A percentile compares a stretch with the other conserved stretches of the same genome.
These are phyloP conservation scores for Coregonus ussuriensis DNA, from an alignment of 2,797 vertebrate genomes.

Conservation along the genomic window DNA sequence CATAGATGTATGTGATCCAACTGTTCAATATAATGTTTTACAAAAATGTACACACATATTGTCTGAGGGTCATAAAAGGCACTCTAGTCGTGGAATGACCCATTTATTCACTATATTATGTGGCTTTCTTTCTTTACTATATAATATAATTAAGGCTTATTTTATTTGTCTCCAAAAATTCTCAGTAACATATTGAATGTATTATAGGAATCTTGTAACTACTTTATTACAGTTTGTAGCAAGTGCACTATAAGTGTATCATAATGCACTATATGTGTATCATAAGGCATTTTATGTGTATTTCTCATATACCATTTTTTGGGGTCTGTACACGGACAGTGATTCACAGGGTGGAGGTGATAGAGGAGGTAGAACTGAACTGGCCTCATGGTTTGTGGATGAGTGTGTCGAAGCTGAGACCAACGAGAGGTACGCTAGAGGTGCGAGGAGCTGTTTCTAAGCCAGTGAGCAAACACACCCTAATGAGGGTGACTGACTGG, in stretches of 20 bases:
- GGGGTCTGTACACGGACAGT: background rate
- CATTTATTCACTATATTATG: background rate
- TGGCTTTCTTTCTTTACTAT: background rate
- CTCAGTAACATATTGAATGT: too few species aligned
- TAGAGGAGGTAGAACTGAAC: background rate
- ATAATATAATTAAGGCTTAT: background rate
- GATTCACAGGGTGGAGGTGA: slow-evolving; percentile 3
- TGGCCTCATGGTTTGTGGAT: background rate
- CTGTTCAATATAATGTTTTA: background rate
- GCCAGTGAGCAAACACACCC: background rate
- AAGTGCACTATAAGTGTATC: too few species aligned
- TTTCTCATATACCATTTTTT: background rate
- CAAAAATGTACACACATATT: background rate
- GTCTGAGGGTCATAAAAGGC: background rate
- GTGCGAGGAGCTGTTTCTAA: background rate
- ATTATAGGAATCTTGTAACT: too few species aligned
- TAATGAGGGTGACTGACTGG: background rate
- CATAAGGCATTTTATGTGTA: too few species aligned
- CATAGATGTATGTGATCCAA: background rate
- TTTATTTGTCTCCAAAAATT: background rate
- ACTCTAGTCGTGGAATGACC: background rate
- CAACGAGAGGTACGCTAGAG: background rate
- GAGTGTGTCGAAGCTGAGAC: background rate
- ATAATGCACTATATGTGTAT: too few species aligned
- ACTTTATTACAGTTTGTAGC: too few species aligned